Evolutionary conservation across 2,888 invertebrate species (phyloP), one percentile per base, ranked within the genome.

Genomic region (Cyaniris semiargus): DNA sequence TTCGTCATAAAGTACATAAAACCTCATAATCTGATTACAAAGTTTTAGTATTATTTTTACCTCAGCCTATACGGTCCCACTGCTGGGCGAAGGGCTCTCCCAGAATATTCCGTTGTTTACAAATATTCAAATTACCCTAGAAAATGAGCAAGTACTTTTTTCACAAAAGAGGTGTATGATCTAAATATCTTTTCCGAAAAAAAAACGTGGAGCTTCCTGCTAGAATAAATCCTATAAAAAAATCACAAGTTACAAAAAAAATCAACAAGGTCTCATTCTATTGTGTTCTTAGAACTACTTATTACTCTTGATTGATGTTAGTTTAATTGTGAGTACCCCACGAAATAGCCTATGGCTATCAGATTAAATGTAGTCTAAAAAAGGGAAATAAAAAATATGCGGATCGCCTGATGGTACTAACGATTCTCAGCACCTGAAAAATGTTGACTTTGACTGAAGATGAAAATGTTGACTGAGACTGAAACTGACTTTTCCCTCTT

Each of bases 221-320:
- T 66, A 15, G 60, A 27, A 66, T 66, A 27, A 27, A 27, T 15
- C 1, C 66, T 6, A 60, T 23, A 66, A 66, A 66, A 66, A n/a
- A 58, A 58, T 58, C 2, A 27, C 23, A 23, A 60, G 21, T 66
- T 15, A 66, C 27, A n/a, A 66, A 66, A 66, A 34, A 66, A 66
- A 27, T 27, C 5, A 27, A 66, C 66, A 66, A 66, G 66, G 27
- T 27, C 66, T 66, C 8, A 27, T 66, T 66, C 27, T 27, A 66
- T 66, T 66, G 27, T 66, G 66, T 66, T 27, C 66, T 27, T 66
- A 27, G 27, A 66, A 4, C 27, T 4, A 66, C 27, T 66, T 60
- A 23, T 66, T 66, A 66, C 23, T 27, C 15, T 15, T 66, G 66
- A 66, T 66, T 66, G 66, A 66, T 66, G 66, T 66, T 27, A 27